Conservation (phyloP, 2,888 invertebrate genomes). For the Eupithecia centaureata region DNA sequence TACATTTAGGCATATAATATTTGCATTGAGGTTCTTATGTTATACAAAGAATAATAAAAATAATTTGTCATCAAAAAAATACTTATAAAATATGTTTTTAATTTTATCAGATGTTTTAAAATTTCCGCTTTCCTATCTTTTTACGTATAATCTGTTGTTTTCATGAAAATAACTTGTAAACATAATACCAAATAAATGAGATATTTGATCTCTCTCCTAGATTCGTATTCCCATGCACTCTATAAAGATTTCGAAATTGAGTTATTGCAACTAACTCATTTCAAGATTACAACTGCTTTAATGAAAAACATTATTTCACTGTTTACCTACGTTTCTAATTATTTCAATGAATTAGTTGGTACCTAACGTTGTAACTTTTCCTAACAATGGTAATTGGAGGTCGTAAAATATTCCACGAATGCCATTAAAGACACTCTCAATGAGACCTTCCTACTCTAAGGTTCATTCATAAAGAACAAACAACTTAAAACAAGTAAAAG, state of each 20-base stretch:
- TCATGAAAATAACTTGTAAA: background rate
- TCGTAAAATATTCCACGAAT: slow-evolving; percentile 14
- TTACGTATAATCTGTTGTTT: background rate
- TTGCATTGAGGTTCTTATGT: background rate
- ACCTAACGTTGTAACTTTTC: background rate
- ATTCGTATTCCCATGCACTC: background rate
- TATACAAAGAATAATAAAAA: background rate
- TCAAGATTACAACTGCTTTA: too few relatives aligned
- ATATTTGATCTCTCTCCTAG: background rate
- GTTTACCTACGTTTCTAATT: background rate
- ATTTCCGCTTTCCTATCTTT: background rate
- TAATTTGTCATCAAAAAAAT: background rate
- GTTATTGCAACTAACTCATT: too few relatives aligned
- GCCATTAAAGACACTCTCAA: slow-evolving; percentile 14
- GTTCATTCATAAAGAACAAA: slow-evolving; percentile 15
- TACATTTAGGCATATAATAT: background rate
- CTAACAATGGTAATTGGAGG: slow-evolving; percentile 1
- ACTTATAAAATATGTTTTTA: too few relatives aligned
- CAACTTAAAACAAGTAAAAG: slow-evolving; percentile 18
- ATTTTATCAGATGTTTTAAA: background rate
- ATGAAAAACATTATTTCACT: too few relatives aligned
- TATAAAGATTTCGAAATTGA: too few relatives aligned
- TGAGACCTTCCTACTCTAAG: slow-evolving; percentile 12
- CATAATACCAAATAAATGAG: background rate
- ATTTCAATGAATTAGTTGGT: background rate